Conservation (phyloP, 2,888 invertebrate species). For the Caenorhabditis becei region DNA sequence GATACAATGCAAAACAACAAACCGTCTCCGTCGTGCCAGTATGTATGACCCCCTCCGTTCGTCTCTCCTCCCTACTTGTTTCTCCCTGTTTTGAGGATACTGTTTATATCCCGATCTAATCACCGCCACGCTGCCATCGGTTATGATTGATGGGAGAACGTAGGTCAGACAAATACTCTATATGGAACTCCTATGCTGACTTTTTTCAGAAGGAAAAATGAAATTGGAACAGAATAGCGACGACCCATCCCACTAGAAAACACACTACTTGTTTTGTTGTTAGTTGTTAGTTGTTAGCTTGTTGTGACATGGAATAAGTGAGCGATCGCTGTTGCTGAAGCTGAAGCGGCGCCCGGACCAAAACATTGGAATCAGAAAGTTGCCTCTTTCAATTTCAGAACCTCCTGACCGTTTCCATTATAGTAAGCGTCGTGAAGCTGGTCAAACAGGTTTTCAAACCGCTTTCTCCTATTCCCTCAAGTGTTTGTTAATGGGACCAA, state of each 20-base stretch:
- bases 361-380: too few relatives aligned
- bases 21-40: conserved; percentile 47
- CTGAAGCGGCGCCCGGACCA: neutral
- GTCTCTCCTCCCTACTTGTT: conserved; percentile 37
- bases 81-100: conserved; percentile 45
- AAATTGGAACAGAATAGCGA: neutral
- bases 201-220: too few relatives aligned
- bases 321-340: conserved; percentile 15
- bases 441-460: too few relatives aligned
- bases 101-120: conserved; percentile 51
- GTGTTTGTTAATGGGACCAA: too few relatives aligned
- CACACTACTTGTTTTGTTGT: conserved; percentile 22
- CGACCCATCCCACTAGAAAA: neutral
- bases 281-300: conserved; percentile 10
- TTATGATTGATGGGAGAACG: conserved; percentile 44
- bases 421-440: too few relatives aligned
- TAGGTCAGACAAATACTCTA: too few relatives aligned
- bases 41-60: conserved; percentile 36
- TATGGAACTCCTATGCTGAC: too few relatives aligned
- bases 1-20: conserved; percentile 41
- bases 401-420: too few relatives aligned
- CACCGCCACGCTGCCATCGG: conserved; percentile 17
- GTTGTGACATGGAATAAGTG: conserved; percentile 26
- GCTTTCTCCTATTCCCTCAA: too few relatives aligned
- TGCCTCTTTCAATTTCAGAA: too few relatives aligned